Base-by-base conservation (phyloP, 2,797 vertebrate genomes). In the Tenualosa ilisha region DNA sequence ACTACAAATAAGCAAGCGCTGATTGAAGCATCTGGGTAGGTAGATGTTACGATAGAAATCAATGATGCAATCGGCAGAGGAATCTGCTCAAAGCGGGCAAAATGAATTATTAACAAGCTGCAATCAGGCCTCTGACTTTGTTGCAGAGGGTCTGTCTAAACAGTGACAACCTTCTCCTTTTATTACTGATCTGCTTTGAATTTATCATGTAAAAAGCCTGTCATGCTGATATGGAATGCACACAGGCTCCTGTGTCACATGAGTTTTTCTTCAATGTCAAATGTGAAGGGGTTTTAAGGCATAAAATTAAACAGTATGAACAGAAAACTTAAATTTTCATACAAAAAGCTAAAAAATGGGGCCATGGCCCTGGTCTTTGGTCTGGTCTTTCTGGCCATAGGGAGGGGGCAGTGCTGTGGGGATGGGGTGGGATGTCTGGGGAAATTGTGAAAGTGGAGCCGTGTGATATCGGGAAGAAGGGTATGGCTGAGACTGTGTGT, bases 41-140 rank as follows among this genome's bases (percentile, higher is more conserved):
- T 6, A 46, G 68, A n/a, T 17, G 20, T 20, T 9, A 15, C 15
- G 15, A 43, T 43, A 43, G 37, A 22, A 46, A 43, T 46, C 72
- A 43, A 79, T 79, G 72, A 79, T 43, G 40, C 72, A 46, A 79
- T 79, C 40, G 40, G 17, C 72, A 22, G 40, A 43, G 72, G 72
- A 46, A 46, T 46, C 72, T 46, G 12, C 37, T 8, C 37, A 43
- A 22, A 43, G 72, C 15, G 22, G 72, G 72, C 40, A 79, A 75
- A 79, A 79, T 79, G 72, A 79, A 79, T 79, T 79, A 79, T 79
- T 79, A 46, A 79, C 15, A 20, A 2, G 40, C 72, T 15, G 72
- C 72, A 46, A 79, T 79, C 37, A 79, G 6, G 6, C 40, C 72
- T 43, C 13, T n/a, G 72, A 79, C 72, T 79, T 20, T 46, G 13